Evolutionary conservation across 2,888 invertebrate genomes (phyloP).

Genomic region (Prosopocoilus inquinatus): DNA sequence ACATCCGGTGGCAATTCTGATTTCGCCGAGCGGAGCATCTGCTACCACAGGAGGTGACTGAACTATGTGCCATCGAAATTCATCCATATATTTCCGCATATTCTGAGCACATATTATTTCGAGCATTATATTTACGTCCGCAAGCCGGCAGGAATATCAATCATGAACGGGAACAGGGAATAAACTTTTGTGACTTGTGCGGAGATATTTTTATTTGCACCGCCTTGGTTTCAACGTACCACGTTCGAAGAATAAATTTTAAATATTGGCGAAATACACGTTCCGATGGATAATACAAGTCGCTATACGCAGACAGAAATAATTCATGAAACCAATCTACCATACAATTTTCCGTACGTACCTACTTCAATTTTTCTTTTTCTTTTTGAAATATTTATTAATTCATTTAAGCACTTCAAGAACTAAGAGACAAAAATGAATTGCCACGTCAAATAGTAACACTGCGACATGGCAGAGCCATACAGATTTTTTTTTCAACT

Average conservation of each 20-base stretch:
- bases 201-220: slow-evolving; percentile 6
- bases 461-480: too few species aligned
- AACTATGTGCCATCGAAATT: slow-evolving; percentile 16
- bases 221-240: not conserved
- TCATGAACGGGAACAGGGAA: slow-evolving; percentile 14
- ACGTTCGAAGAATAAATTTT: slow-evolving; percentile 14
- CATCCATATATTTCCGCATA: slow-evolving; percentile 18
- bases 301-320: too few species aligned
- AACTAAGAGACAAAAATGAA: too few species aligned
- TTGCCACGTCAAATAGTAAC: too few species aligned
- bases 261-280: too few species aligned
- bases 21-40: slow-evolving; percentile 21
- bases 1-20: slow-evolving; percentile 27
- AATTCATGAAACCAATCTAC: too few species aligned
- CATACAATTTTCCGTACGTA: too few species aligned
- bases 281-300: too few species aligned
- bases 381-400: too few species aligned
- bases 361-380: too few species aligned
- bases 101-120: slow-evolving; percentile 27
- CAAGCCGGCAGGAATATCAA: slow-evolving; percentile 22
- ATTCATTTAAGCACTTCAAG: too few species aligned
- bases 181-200: not conserved
- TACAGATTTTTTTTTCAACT: too few species aligned
- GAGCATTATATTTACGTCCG: slow-evolving; percentile 29
- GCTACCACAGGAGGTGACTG: slow-evolving; percentile 21